Evolutionary conservation across 2,797 vertebrate genomes (phyloP).

Genomic region (Cottoperca gobio): DNA sequence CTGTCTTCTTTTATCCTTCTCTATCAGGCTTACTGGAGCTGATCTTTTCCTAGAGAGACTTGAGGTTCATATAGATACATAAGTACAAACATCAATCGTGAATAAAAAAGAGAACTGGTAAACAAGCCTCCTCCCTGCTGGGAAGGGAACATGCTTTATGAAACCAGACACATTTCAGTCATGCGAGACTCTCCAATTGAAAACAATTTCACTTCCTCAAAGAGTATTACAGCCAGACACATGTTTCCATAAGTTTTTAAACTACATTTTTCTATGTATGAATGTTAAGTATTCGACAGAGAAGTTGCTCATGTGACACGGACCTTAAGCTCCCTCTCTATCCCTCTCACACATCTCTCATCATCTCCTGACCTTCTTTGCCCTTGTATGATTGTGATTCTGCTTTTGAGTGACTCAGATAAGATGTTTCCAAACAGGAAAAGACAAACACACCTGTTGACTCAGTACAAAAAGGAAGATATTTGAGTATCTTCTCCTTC

Average conservation of each 20-base stretch:
- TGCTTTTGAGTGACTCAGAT: conserved; percentile 28
- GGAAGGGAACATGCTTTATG: neutral
- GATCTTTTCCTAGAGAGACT: conserved; percentile 27
- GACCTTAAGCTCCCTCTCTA: no score
- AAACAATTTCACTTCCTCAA: no score
- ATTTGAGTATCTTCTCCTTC: neutral
- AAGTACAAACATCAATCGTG: conserved; percentile 48
- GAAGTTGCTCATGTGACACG: no score
- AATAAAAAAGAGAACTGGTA: neutral
- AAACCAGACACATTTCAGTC: no score
- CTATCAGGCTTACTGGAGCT: conserved; percentile 15
- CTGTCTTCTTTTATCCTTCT: conserved; percentile 47
- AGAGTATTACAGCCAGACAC: no score
- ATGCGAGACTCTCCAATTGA: no score
- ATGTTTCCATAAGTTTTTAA: no score
- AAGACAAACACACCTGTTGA: conserved; percentile 13
- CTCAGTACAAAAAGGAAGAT: neutral
- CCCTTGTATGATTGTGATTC: neutral
- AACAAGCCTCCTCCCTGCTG: neutral
- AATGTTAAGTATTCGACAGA: conserved; percentile 4
- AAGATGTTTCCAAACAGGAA: conserved; percentile 31
- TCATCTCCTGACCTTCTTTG: neutral
- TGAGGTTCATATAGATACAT: conserved; percentile 39
- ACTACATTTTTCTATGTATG: neutral
- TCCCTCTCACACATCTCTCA: no score